A percentile compares a stretch with the other conserved stretches of the same genome.
phyloP scores from a whole-genome alignment of 2,888 invertebrate species.

The Cephus sareptanus region DNA sequence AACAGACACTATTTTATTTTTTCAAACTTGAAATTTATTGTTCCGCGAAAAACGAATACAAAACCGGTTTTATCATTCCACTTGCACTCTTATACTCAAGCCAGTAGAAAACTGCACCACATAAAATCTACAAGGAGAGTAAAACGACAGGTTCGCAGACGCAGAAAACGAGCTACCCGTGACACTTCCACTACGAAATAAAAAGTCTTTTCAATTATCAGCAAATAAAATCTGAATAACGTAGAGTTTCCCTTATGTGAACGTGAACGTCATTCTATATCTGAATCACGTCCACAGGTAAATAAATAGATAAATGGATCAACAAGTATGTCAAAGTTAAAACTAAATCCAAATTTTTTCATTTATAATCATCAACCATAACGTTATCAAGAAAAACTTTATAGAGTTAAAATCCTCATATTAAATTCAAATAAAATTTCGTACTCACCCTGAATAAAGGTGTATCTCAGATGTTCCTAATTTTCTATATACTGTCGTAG shows the following conservation, averaged over 20 bases:
- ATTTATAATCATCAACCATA: neutral
- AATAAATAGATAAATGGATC: neutral
- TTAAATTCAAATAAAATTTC: neutral
- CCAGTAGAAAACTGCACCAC: neutral
- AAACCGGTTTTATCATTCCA: neutral
- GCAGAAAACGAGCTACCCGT: neutral
- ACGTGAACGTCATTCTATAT: neutral
- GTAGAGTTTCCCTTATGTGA: neutral
- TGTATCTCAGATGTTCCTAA: neutral
- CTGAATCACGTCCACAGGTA: neutral
- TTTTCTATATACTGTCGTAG: neutral
- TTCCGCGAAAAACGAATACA: neutral
- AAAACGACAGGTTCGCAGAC: neutral
- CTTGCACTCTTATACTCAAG: neutral
- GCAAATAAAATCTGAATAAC: neutral
- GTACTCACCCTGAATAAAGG: neutral
- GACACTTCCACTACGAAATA: neutral
- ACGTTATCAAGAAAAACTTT: neutral
- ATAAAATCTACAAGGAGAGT: neutral
- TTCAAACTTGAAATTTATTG: neutral
- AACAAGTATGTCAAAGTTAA: neutral
- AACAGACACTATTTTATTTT: neutral
- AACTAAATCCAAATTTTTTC: neutral
- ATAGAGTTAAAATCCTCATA: neutral
- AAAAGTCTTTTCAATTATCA: too few relatives aligned